Evolutionary conservation across 2,797 vertebrate species (phyloP).

Genomic region (Kryptolebias ocellatus): DNA sequence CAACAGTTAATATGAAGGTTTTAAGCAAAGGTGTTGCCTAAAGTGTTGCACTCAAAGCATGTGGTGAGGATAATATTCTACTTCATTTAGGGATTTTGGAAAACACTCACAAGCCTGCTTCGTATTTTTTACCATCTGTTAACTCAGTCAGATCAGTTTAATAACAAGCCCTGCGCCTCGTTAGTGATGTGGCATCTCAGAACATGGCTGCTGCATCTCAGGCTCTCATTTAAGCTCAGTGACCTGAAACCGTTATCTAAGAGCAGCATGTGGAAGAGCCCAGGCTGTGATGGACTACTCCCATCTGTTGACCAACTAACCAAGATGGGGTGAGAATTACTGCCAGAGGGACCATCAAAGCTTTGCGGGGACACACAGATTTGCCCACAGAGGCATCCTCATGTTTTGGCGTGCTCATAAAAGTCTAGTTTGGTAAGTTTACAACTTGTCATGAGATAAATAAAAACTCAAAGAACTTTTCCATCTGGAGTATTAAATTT

Average conservation of each 20-base stretch:
- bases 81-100: slow-evolving; percentile 7
- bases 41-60: too few relatives aligned
- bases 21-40: too few relatives aligned
- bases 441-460: slow-evolving; percentile 1
- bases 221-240: slow-evolving; percentile 45
- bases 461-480: background rate
- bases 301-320: slow-evolving; percentile 52
- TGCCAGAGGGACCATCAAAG: slow-evolving; percentile 42
- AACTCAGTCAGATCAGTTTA: slow-evolving; percentile 44
- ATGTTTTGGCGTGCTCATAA: background rate
- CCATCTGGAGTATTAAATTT: background rate
- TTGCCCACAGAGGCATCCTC: slow-evolving; percentile 12
- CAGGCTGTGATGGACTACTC: slow-evolving; percentile 38
- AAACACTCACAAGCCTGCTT: slow-evolving; percentile 23
- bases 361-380: slow-evolving; percentile 12
- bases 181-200: slow-evolving; percentile 54
- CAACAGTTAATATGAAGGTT: too few relatives aligned
- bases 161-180: slow-evolving; percentile 32
- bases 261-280: slow-evolving; percentile 60
- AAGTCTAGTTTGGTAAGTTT: slow-evolving; percentile 2
- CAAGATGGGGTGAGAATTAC: slow-evolving; percentile 42
- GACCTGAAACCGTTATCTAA: slow-evolving; percentile 40
- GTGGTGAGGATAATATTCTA: background rate
- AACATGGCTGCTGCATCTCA: slow-evolving; percentile 16
- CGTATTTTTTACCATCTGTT: slow-evolving; percentile 26